Base-by-base conservation (phyloP, 2,113 vertebrate genomes). In the Anas platyrhynchos region DNA sequence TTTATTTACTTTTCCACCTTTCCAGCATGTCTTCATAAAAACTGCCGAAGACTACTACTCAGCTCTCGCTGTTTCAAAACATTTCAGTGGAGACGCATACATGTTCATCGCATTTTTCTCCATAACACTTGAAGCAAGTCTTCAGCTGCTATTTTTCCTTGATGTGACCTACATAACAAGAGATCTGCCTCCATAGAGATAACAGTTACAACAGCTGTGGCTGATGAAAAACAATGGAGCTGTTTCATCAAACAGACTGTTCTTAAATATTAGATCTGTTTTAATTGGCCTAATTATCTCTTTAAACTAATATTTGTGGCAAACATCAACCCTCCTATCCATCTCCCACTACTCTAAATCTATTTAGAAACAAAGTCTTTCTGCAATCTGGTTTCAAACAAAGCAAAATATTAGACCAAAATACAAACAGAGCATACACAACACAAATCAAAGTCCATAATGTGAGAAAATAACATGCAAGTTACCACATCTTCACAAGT, bases 111-210 rank as follows among this genome's bases (percentile, higher is more conserved):
- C 93, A 67, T 78, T 96, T 86, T 73, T 72, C 78, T 90, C 63
- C 59, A 76, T 68, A 67, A 68, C 31, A 86, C 90, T 94, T 83
- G 66, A 72, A 96, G 77, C 88, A 86, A 96, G 84, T 29, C 52
- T 72, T 97, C 95, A 97, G 93, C 86, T 97, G 89, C 92, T 97
- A 69, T 88, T 88, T 96, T 97, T 75, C 93, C 96, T 95, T 95
- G 89, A 97, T 97, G 92, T 97, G 97, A 97, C 96, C 97, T 97
- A 97, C 88, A 96, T 96, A 97, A 97, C 86, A 96, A 96, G 91
- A 97, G 96, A 96, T 91, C 81, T 87, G 95, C 66, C 95, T 96
- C 91, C 89, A 95, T 0, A 93, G 93, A 96, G 91, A 94, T 93
- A 97, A 96, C 65, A 97, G 88, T 96, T 96, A 94, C 56, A 96